Conservation (phyloP, 2,888 invertebrate species). For the Aromia moschata region DNA sequence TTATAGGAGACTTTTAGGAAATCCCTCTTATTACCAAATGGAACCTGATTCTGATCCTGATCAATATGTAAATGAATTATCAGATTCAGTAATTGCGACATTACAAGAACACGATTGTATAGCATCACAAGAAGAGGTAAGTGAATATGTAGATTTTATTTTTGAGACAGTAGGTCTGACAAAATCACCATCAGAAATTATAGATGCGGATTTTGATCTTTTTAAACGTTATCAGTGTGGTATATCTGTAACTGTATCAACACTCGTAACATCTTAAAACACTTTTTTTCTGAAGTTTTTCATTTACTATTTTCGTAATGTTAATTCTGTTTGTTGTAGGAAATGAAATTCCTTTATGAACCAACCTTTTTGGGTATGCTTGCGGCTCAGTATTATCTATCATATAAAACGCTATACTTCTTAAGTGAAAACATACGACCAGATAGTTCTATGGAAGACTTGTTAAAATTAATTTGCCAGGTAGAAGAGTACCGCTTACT, state of each 20-base stretch:
- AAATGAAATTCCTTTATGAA: slow-evolving; percentile 66
- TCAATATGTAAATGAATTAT: slow-evolving; percentile 78
- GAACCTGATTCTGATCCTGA: slow-evolving; percentile 62
- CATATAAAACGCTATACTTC: slow-evolving; percentile 88
- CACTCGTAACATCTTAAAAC: too few species aligned
- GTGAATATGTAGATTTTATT: too few species aligned
- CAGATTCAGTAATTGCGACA: slow-evolving; percentile 79
- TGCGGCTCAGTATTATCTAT: slow-evolving; percentile 96
- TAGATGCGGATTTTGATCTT: too few species aligned
- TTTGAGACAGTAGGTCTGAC: too few species aligned
- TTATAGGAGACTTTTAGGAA: slow-evolving; percentile 89
- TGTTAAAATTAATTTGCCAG: slow-evolving; percentile 83
- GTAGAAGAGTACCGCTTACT: slow-evolving; percentile 91
- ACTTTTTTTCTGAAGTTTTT: too few species aligned
- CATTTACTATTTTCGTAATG: too few species aligned
- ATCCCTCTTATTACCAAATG: slow-evolving; percentile 90
- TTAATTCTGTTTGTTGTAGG: slow-evolving; percentile 61
- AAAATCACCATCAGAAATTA: too few species aligned
- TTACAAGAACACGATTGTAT: slow-evolving; percentile 83
- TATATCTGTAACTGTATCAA: too few species aligned
- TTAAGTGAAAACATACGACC: slow-evolving; percentile 76
- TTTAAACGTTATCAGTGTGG: too few species aligned
- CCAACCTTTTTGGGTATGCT: slow-evolving; percentile 89
- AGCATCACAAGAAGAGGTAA: slow-evolving; percentile 71
- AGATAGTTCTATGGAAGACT: slow-evolving; percentile 73